Evolutionary conservation across 2,797 vertebrate genomes (phyloP).

Genomic region (Melanotaenia trifasciata): DNA sequence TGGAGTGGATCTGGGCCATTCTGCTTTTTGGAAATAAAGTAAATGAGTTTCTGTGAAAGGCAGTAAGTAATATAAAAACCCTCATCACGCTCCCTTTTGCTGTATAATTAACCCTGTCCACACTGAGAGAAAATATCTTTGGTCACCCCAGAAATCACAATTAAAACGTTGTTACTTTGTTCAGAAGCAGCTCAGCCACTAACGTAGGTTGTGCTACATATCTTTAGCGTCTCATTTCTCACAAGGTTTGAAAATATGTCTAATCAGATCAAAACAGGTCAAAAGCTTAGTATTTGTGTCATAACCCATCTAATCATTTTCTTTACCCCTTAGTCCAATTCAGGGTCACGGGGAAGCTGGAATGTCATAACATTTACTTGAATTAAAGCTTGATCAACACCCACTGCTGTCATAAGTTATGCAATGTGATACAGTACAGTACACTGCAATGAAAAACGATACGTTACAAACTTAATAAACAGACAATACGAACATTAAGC

Average conservation of each 20-base stretch:
- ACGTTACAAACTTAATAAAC: too few relatives aligned
- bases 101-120: constrained; percentile 51
- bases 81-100: constrained; percentile 40
- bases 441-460: too few relatives aligned
- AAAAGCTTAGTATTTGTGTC: too few relatives aligned
- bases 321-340: too few relatives aligned
- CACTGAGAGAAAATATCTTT: constrained; percentile 22
- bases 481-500: too few relatives aligned
- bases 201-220: neutral
- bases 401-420: too few relatives aligned
- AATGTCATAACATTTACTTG: too few relatives aligned
- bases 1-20: neutral
- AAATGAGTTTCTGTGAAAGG: constrained; percentile 27
- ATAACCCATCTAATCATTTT: too few relatives aligned
- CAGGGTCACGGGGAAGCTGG: too few relatives aligned
- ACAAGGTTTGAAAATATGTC: neutral
- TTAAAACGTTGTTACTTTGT: neutral
- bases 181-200: neutral
- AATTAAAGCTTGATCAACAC: too few relatives aligned
- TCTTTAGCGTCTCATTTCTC: constrained; percentile 1
- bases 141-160: constrained; percentile 6
- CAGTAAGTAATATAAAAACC: constrained; percentile 43
- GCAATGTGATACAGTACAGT: too few relatives aligned
- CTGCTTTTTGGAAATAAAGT: constrained; percentile 22
- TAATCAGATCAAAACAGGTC: neutral